phyloP scores from a whole-genome alignment of 2,113 vertebrate genomes.

The Pionites leucogaster region DNA sequence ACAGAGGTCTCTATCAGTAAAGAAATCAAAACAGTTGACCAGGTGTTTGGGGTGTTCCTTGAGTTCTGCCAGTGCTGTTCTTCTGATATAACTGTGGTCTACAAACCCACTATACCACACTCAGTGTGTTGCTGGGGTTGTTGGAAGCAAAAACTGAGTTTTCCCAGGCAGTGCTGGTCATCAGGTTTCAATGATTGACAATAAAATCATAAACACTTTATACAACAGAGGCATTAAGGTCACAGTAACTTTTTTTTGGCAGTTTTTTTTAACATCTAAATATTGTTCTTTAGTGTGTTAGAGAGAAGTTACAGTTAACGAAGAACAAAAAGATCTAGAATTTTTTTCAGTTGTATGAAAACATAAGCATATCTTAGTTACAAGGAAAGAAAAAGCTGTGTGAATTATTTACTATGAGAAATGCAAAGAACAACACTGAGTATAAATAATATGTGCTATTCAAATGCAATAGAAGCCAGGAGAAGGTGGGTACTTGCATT shows the following conservation, averaged over 20 bases:
- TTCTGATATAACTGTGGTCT: neutral
- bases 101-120: neutral
- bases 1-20: neutral
- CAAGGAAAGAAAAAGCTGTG: neutral
- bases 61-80: neutral
- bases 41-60: neutral
- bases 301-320: neutral
- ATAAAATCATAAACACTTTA: neutral
- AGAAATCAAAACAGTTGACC: neutral
- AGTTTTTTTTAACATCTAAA: neutral
- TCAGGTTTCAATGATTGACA: neutral
- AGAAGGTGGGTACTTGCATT: slow-evolving; percentile 11
- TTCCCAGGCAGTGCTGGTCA: neutral
- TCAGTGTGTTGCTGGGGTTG: neutral
- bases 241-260: neutral
- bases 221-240: neutral
- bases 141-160: neutral
- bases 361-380: slow-evolving; percentile 8
- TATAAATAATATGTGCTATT: slow-evolving; percentile 32
- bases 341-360: neutral
- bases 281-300: neutral
- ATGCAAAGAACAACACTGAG: neutral
- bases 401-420: neutral
- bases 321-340: neutral
- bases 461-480: slow-evolving; percentile 31